Evolutionary conservation across 2,113 vertebrate genomes (phyloP), one percentile per base, ranked within the genome.

Genomic region (Paracyprichromis sp.): DNA sequence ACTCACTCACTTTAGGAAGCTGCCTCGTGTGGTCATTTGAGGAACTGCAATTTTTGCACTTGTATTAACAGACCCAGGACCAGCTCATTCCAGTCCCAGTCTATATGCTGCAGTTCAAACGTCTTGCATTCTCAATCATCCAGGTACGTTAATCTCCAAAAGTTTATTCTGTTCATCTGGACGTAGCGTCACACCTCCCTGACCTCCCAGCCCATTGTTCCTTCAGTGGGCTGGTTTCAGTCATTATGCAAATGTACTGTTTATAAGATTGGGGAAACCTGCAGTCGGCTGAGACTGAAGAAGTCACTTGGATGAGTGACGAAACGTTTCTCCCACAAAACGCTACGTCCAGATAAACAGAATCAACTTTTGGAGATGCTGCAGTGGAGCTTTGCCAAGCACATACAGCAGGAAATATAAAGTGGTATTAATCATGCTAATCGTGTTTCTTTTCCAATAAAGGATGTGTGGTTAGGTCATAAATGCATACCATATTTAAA

Each of bases 131-230:
- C 26, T 59, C 57, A 59, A 9, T 59, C 57, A 59, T 59, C 57
- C 57, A 59, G 56, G 26, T 9, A 31, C 31, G 26, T 59, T 31
- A 59, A 31, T 59, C 56, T 2, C 56, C 56, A 59, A 59, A 17
- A 59, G 26, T 59, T 59, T 0, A 1, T 17, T 59, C 57, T 59
- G 57, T 59, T 59, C 8, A 59, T 59, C 26, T 61, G 2, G 8
- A 31, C 14, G 0, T 61, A 31, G 57, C 5, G 57, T 17, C 1
- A 17, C 14, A 31, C 26, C 26, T 59, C 5, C 14, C 57, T 31
- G 26, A 59, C 56, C 0, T 31, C 26, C 8, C 26, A 31, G 57
- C 26, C 57, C 14, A 0, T 59, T 31, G 26, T 61, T 31, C 14
- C 8, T 9, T 17, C 26, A 31, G 1, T 61, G 5, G 1, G 0